phyloP scores from a whole-genome alignment of 2,888 invertebrate genomes.

The Erebia palarica region DNA sequence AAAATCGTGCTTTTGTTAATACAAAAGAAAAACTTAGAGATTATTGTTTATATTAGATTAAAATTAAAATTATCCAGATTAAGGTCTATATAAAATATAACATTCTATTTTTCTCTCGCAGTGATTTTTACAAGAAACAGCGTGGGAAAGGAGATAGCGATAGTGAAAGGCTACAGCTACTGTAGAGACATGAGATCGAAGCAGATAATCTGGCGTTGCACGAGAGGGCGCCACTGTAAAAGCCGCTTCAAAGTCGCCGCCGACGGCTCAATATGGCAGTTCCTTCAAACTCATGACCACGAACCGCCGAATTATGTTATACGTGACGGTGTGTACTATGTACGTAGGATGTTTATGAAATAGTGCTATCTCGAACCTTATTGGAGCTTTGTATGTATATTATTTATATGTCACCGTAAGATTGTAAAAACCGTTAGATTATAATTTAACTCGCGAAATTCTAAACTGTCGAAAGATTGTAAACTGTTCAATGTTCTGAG shows the following conservation, averaged over 20 bases:
- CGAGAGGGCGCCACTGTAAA: slow-evolving; percentile 1
- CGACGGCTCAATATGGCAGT: not conserved
- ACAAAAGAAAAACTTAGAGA: too few species aligned
- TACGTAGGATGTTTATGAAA: slow-evolving; percentile 11
- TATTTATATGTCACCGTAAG: too few species aligned
- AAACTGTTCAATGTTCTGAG: too few species aligned
- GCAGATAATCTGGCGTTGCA: slow-evolving; percentile 8
- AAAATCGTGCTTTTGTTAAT: too few species aligned
- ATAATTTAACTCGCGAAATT: too few species aligned
- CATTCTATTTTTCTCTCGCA: not conserved
- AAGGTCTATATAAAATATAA: not conserved
- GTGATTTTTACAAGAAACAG: not conserved
- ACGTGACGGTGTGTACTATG: not conserved
- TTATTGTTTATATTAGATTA: too few species aligned
- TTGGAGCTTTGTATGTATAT: not conserved
- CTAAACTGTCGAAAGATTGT: too few species aligned
- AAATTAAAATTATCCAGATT: not conserved
- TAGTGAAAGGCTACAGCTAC: slow-evolving; percentile 2
- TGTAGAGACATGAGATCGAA: slow-evolving; percentile 4
- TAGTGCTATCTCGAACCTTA: not conserved
- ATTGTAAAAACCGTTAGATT: too few species aligned
- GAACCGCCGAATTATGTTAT: slow-evolving; percentile 4
- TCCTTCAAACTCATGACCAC: not conserved
- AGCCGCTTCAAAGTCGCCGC: slow-evolving; percentile 5
- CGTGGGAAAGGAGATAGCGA: slow-evolving; percentile 1